These are phyloP conservation scores for Aphidius gifuensis DNA, from an alignment of 1,140 invertebrate species.

Conservation along the genomic window DNA sequence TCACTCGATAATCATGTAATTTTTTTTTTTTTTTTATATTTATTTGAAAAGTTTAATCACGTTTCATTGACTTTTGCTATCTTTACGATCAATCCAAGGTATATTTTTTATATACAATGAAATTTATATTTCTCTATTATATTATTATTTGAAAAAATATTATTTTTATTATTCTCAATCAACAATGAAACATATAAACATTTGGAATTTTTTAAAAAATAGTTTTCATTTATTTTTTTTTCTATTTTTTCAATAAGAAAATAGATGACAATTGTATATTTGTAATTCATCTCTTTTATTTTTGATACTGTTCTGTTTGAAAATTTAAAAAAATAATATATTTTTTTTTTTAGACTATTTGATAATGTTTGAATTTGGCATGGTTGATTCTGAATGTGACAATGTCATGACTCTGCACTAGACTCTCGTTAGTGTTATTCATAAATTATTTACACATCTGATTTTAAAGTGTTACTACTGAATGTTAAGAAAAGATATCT, in stretches of 20 bases:
- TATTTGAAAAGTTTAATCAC: not conserved
- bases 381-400: slow-evolving; percentile 25
- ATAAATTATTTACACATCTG: slow-evolving; percentile 51
- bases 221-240: no score
- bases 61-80: no score
- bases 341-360: no score
- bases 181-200: no score
- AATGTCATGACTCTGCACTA: slow-evolving; percentile 36
- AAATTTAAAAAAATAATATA: no score
- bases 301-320: no score
- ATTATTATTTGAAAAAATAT: no score
- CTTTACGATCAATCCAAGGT: no score
- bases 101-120: not conserved
- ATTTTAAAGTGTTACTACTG: slow-evolving; percentile 32
- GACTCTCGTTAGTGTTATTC: slow-evolving; percentile 52
- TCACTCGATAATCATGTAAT: not conserved
- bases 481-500: not conserved
- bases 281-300: no score
- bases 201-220: no score
- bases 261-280: no score
- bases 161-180: not conserved
- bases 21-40: not conserved
- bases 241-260: no score
- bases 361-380: slow-evolving; percentile 28
- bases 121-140: not conserved